These are phyloP conservation scores for Laticauda colubrina DNA, from an alignment of 2,113 vertebrate species.

Conservation along the genomic window DNA sequence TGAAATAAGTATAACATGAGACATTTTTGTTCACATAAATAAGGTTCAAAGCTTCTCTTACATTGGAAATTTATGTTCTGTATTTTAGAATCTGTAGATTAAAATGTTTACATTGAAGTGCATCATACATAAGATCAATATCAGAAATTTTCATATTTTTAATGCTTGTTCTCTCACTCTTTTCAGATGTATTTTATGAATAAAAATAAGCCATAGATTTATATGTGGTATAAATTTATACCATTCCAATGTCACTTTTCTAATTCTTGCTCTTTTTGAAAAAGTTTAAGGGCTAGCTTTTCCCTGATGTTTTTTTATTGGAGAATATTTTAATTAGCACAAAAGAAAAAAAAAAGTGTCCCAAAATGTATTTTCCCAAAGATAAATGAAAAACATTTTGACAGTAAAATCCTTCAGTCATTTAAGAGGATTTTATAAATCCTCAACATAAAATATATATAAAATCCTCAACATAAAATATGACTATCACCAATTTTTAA, in stretches of 20 bases:
- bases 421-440: not conserved
- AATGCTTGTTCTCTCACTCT: not conserved
- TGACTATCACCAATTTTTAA: not conserved
- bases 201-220: not conserved
- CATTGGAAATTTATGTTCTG: not conserved
- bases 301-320: not conserved
- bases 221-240: not conserved
- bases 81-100: not conserved
- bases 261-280: not conserved
- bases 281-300: not conserved
- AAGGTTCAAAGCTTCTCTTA: not conserved
- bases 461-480: not conserved
- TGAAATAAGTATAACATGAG: not conserved
- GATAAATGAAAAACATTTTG: not conserved
- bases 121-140: not conserved
- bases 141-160: not conserved
- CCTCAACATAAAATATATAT: not conserved
- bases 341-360: not conserved
- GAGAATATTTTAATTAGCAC: not conserved
- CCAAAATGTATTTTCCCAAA: not conserved
- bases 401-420: not conserved
- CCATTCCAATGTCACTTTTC: not conserved
- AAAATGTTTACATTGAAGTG: not conserved
- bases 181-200: not conserved
- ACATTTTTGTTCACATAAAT: not conserved